Evolutionary conservation across 2,797 vertebrate genomes (phyloP).

Genomic region (Hippopotamyrus pictus): DNA sequence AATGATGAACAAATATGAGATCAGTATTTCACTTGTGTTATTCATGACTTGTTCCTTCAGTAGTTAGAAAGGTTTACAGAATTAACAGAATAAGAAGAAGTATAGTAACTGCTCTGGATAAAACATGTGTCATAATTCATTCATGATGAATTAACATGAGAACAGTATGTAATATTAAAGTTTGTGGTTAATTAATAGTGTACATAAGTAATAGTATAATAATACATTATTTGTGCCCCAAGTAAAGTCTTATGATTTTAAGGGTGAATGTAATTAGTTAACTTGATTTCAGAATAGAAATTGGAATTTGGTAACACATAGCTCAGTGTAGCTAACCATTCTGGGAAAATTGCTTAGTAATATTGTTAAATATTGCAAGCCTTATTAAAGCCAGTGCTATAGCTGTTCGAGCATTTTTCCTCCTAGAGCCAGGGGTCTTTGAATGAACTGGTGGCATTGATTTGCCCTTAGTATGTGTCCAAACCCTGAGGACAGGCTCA

Average conservation of each 20-base stretch:
- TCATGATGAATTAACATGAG: too few species aligned
- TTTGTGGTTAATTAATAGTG: too few species aligned
- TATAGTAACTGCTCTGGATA: not conserved
- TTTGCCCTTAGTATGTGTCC: not conserved
- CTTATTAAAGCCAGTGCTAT: not conserved
- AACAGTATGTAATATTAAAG: too few species aligned
- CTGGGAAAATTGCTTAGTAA: not conserved
- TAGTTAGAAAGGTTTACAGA: not conserved
- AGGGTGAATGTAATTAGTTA: not conserved
- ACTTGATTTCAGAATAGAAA: not conserved
- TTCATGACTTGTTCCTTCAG: not conserved
- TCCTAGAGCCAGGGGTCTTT: not conserved
- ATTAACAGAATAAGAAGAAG: not conserved
- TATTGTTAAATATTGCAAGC: not conserved
- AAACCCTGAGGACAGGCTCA: not conserved
- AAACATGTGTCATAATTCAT: not conserved
- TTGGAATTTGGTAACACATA: not conserved
- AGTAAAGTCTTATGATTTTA: not conserved
- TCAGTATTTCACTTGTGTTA: not conserved
- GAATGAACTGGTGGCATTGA: not conserved
- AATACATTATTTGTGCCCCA: not conserved
- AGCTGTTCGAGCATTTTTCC: not conserved
- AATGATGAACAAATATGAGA: not conserved
- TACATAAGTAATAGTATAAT: not conserved
- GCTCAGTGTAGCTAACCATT: not conserved